Percentiles rank a stretch among this genome's conserved stretches.
These are phyloP conservation scores for Molothrus ater DNA, from an alignment of 2,797 vertebrate genomes.

Conservation along the genomic window DNA sequence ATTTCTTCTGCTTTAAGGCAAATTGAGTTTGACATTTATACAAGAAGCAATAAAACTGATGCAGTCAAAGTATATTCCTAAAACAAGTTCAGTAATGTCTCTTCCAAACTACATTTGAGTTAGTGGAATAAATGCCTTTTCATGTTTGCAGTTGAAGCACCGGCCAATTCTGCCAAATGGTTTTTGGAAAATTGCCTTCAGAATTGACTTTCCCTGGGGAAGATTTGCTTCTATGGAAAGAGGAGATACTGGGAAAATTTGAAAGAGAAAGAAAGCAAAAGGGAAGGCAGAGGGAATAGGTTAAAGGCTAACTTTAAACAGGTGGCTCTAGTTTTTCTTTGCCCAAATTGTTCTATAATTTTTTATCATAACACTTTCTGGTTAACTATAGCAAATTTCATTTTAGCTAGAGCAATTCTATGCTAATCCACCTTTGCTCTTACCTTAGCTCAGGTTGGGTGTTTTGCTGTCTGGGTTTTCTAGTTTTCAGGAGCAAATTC, in stretches of 20 bases:
- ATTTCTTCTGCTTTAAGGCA: conserved; percentile 52
- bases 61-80: conserved; percentile 71
- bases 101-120: conserved; percentile 69
- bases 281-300: conserved; percentile 56
- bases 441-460: not conserved
- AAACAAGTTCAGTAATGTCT: conserved; percentile 75
- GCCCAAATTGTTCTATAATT: conserved; percentile 50
- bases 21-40: conserved; percentile 72
- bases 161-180: conserved; percentile 73
- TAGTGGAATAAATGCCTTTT: conserved; percentile 78
- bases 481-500: not conserved
- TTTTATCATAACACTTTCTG: conserved; percentile 47
- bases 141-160: conserved; percentile 67
- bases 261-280: conserved; percentile 56
- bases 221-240: conserved; percentile 72
- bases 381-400: conserved; percentile 56
- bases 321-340: conserved; percentile 70
- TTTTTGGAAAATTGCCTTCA: conserved; percentile 77
- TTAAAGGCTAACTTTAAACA: conserved; percentile 66
- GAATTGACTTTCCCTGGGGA: conserved; percentile 73
- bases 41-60: conserved; percentile 71
- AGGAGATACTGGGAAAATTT: conserved; percentile 62
- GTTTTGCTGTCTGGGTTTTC: not conserved
- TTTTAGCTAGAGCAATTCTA: not conserved
- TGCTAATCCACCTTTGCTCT: conserved; percentile 42